A percentile compares a stretch with the other conserved stretches of the same genome.
phyloP scores from a whole-genome alignment of 2,797 vertebrate species.

The Anableps anableps region DNA sequence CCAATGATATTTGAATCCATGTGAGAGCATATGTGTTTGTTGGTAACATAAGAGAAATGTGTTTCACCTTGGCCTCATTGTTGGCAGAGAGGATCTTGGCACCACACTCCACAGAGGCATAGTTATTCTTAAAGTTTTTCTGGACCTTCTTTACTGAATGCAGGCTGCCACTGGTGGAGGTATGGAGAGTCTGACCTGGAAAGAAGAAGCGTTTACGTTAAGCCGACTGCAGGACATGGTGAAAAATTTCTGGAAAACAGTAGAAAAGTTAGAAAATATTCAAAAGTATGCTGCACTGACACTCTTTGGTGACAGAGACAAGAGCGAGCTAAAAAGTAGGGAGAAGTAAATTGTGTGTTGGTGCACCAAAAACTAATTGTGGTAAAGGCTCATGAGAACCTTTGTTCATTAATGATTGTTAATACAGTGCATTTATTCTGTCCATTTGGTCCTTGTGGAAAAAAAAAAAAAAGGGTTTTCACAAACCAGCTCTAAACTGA shows the following conservation, averaged over 20 bases:
- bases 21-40: slow-evolving; percentile 6
- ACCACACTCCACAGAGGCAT: slow-evolving; percentile 97
- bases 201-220: slow-evolving; percentile 21
- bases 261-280: slow-evolving; percentile 47
- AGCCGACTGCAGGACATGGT: slow-evolving; percentile 8
- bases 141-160: slow-evolving; percentile 93
- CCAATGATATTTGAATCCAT: not conserved
- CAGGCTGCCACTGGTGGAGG: slow-evolving; percentile 86
- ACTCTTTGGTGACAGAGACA: not conserved
- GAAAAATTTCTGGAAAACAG: slow-evolving; percentile 23
- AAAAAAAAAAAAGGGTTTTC: not conserved
- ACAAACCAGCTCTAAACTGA: not conserved
- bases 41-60: not conserved
- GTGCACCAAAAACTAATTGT: not conserved
- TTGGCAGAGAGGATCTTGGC: slow-evolving; percentile 98
- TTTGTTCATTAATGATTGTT: too few relatives aligned
- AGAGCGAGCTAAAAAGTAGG: not conserved
- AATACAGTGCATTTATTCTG: not conserved
- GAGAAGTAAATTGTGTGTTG: not conserved
- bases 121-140: slow-evolving; percentile 98
- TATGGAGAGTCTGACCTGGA: slow-evolving; percentile 93
- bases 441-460: not conserved
- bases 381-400: not conserved
- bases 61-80: slow-evolving; percentile 93
- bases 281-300: slow-evolving; percentile 37